Percentiles rank a stretch among this genome's conserved stretches.
These are phyloP conservation scores for Quadroppia sp. DNA, from an alignment of 2,888 invertebrate species.

Conservation along the genomic window DNA sequence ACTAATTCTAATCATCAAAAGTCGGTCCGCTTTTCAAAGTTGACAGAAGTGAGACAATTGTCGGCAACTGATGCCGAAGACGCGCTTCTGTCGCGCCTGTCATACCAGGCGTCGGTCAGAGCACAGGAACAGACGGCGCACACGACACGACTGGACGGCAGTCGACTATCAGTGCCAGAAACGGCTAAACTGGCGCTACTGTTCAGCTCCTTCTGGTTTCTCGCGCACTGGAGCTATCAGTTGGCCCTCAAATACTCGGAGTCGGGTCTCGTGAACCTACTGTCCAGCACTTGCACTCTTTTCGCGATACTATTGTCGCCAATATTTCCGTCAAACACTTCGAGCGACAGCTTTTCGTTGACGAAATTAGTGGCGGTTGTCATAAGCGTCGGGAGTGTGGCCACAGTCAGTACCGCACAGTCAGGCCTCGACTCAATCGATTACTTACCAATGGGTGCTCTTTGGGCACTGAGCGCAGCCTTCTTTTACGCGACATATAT, in stretches of 20 bases:
- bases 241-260: conserved; percentile 76
- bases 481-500: conserved; percentile 85
- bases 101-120: conserved; percentile 85
- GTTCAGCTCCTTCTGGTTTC: conserved; percentile 89
- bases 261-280: conserved; percentile 78
- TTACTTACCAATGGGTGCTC: conserved; percentile 67
- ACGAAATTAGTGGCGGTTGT: conserved; percentile 75
- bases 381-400: conserved; percentile 47
- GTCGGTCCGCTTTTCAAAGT: conserved; percentile 83
- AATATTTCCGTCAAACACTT: conserved; percentile 70
- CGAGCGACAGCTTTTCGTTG: conserved; percentile 75
- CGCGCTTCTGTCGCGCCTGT: conserved; percentile 82
- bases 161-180: conserved; percentile 68
- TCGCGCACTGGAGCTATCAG: conserved; percentile 88
- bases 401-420: conserved; percentile 8
- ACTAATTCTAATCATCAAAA: background rate
- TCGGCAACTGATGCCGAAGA: conserved; percentile 71
- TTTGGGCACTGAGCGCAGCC: conserved; percentile 78
- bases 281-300: conserved; percentile 82
- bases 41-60: conserved; percentile 59
- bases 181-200: conserved; percentile 77
- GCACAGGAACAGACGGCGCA: conserved; percentile 70
- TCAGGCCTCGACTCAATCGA: background rate
- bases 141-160: conserved; percentile 55
- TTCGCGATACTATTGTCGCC: conserved; percentile 83